Evolutionary conservation across 2,797 vertebrate genomes (phyloP), one percentile per base, ranked within the genome.

Genomic region (Gadopsis bispinosus): DNA sequence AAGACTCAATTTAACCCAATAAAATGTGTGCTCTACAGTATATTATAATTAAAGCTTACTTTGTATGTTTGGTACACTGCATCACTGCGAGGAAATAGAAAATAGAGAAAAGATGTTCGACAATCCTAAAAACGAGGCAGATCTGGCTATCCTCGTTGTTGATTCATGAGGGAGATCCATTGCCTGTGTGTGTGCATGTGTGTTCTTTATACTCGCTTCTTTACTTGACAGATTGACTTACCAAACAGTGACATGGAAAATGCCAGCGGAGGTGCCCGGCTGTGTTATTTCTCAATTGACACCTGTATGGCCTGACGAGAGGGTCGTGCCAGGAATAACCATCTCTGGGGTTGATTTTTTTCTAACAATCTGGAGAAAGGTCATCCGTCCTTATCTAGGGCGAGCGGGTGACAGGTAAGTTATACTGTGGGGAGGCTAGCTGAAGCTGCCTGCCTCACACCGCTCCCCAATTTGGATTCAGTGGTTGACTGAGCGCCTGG

Each of bases 351-450:
- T 80, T 88, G 92, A 94, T 95, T 93, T 92, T 94, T 94, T 95
- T 92, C 81, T 71, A 82, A 77, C 83, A 87, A 89, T 83, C 82
- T n/a, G n/a, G 75, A 86, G 86, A 94, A 94, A 95, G 95, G 94
- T 94, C 93, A 93, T 89, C 88, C 89, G 91, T 94, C 89, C 92
- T 92, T 93, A 93, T 94, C 90, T 91, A 88, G 89, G 87, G 80
- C 76, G 58, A 60, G 60, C 71, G n/a, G 73, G 81, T 93, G 93
- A 93, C 90, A 92, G 93, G 88, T 91, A 93, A 88, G 90, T 91
- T 89, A 88, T 93, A 92, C 88, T 79, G 81, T 45, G n/a, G 86
- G 80, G 77, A 90, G 80, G 80, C 62, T 33, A 47, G 89, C 84
- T 71, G 58, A 76, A 69, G 70, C 76, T 22, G 85, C 75, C 67